phyloP scores from a whole-genome alignment of 2,797 vertebrate species.

The Microctenopoma stevenorrisi region DNA sequence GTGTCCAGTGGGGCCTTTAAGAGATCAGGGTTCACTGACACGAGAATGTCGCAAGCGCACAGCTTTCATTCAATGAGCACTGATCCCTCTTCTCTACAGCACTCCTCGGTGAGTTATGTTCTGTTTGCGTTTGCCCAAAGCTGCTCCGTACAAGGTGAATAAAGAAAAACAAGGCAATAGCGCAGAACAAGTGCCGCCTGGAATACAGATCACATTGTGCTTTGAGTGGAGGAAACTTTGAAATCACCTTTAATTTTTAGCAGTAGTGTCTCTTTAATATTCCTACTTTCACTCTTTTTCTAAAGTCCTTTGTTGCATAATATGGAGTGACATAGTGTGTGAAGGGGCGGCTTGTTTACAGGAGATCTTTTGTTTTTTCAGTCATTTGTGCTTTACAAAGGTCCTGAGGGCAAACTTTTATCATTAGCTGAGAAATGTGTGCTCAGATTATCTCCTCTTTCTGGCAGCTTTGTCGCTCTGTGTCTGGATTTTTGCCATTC shows the following conservation, averaged over 20 bases:
- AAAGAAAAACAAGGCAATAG: conserved; percentile 50
- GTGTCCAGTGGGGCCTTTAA: conserved; percentile 42
- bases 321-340: conserved; percentile 6
- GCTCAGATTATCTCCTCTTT: conserved; percentile 24
- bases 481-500: conserved; percentile 46
- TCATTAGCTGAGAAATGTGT: conserved; percentile 32
- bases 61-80: conserved; percentile 44
- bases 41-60: conserved; percentile 40
- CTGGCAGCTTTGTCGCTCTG: conserved; percentile 20
- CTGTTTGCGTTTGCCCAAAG: conserved; percentile 59
- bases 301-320: conserved; percentile 10
- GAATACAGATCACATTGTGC: conserved; percentile 43
- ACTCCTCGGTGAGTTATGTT: conserved; percentile 42
- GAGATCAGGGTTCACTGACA: conserved; percentile 61
- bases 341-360: conserved; percentile 12
- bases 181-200: conserved; percentile 17
- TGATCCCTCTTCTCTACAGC: conserved; percentile 41
- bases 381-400: conserved; percentile 20
- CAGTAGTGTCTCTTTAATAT: conserved; percentile 20
- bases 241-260: conserved; percentile 42
- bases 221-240: conserved; percentile 42
- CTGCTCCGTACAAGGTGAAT: conserved; percentile 57
- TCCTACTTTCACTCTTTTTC: conserved; percentile 21
- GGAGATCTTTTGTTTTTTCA: conserved; percentile 9
- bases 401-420: conserved; percentile 34